A percentile compares a stretch with the other conserved stretches of the same genome.
phyloP scores from a whole-genome alignment of 2,113 vertebrate genomes.

The Nannobrachium achirus region DNA sequence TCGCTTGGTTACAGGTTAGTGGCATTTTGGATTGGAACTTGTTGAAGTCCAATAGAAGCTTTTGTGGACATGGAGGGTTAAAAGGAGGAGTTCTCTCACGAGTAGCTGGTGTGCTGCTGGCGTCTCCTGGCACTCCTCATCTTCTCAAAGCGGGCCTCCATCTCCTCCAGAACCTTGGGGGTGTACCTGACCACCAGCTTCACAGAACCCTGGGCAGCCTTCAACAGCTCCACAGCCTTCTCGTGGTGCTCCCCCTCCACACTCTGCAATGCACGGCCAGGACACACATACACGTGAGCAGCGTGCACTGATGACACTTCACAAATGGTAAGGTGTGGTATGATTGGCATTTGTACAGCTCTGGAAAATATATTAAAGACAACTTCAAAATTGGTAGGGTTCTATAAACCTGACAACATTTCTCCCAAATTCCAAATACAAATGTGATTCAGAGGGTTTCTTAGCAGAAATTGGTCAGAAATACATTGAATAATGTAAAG shows the following conservation, averaged over 20 bases:
- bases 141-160: conserved; percentile 95
- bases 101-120: conserved; percentile 92
- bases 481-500: too few relatives aligned
- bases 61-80: too few relatives aligned
- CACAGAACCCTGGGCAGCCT: conserved; percentile 89
- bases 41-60: too few relatives aligned
- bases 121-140: conserved; percentile 89
- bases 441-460: too few relatives aligned
- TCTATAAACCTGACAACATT: not conserved
- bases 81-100: conserved; percentile 76
- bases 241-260: conserved; percentile 93
- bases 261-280: conserved; percentile 73
- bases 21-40: too few relatives aligned
- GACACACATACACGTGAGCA: not conserved
- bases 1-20: too few relatives aligned
- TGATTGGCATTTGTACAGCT: not conserved
- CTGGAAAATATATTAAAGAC: too few relatives aligned
- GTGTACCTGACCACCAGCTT: conserved; percentile 93
- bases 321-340: not conserved
- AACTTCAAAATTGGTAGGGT: too few relatives aligned
- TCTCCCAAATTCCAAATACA: too few relatives aligned
- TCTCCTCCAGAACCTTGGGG: conserved; percentile 91
- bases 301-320: not conserved
- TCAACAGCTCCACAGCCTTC: conserved; percentile 91
- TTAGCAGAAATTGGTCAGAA: too few relatives aligned